Evolutionary conservation across 2,797 vertebrate species (phyloP).

Genomic region (Thripadectes ignobilis): DNA sequence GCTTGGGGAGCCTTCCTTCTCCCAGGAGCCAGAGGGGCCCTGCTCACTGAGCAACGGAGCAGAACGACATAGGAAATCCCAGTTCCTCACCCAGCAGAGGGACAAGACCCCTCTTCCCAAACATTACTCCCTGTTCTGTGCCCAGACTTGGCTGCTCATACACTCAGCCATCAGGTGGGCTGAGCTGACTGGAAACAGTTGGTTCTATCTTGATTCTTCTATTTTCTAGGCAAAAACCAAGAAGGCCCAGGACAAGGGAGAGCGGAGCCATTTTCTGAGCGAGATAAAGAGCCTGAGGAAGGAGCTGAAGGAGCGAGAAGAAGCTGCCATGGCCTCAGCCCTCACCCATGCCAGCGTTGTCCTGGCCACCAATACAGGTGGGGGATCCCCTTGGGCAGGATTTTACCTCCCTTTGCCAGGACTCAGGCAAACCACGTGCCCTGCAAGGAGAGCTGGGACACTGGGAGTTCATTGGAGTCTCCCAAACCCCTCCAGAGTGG

Average conservation of each 20-base stretch:
- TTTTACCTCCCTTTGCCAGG: neutral
- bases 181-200: neutral
- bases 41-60: rapidly evolving
- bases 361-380: constrained; percentile 93
- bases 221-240: constrained; percentile 78
- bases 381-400: neutral
- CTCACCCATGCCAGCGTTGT: constrained; percentile 83
- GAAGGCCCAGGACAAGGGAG: constrained; percentile 83
- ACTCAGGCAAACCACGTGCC: rapidly evolving
- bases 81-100: neutral
- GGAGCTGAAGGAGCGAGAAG: constrained; percentile 89
- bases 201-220: neutral
- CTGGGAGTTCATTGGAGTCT: neutral
- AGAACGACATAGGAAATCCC: neutral
- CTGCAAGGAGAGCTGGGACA: neutral
- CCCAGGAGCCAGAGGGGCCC: neutral
- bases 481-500: neutral
- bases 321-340: constrained; percentile 83
- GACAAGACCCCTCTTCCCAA: neutral
- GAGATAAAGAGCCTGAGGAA: constrained; percentile 88
- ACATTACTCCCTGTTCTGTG: neutral
- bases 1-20: neutral
- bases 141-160: rapidly evolving
- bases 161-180: rapidly evolving
- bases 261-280: constrained; percentile 76